phyloP scores from a whole-genome alignment of 2,113 vertebrate genomes.

The Oryzias javanicus region DNA sequence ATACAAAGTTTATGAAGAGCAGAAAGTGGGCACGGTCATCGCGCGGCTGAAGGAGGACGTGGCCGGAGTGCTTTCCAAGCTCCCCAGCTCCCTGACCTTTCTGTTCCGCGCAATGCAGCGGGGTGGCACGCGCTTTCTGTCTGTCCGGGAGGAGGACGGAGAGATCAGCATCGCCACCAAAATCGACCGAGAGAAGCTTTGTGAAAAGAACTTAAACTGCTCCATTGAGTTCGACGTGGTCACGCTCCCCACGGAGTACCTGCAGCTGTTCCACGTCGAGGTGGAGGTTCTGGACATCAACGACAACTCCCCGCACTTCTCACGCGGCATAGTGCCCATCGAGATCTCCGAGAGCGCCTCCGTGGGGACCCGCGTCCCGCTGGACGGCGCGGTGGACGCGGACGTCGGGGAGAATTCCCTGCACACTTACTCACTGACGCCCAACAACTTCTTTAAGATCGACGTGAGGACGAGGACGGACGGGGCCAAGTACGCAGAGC shows the following conservation, averaged over 20 bases:
- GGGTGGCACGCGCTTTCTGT: slow-evolving; percentile 82
- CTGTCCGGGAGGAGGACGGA: slow-evolving; percentile 90
- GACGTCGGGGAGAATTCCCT: slow-evolving; percentile 94
- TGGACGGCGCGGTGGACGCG: slow-evolving; percentile 91
- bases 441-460: slow-evolving; percentile 90
- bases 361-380: slow-evolving; percentile 89
- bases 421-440: slow-evolving; percentile 87
- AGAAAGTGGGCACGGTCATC: slow-evolving; percentile 89
- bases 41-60: slow-evolving; percentile 89
- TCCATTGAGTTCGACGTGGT: slow-evolving; percentile 98
- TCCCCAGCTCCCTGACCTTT: slow-evolving; percentile 83
- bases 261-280: slow-evolving; percentile 96
- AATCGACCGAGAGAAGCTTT: slow-evolving; percentile 95
- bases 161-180: slow-evolving; percentile 90
- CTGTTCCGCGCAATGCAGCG: slow-evolving; percentile 94
- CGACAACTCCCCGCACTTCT: slow-evolving; percentile 93
- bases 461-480: slow-evolving; percentile 91
- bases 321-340: slow-evolving; percentile 88
- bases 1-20: slow-evolving; percentile 96
- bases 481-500: slow-evolving; percentile 92
- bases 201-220: slow-evolving; percentile 93
- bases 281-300: slow-evolving; percentile 98
- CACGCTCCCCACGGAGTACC: slow-evolving; percentile 91
- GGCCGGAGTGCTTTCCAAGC: slow-evolving; percentile 81
- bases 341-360: slow-evolving; percentile 96